Evolutionary conservation across 2,797 vertebrate species (phyloP).

Genomic region (Catamblyrhynchus diadema): DNA sequence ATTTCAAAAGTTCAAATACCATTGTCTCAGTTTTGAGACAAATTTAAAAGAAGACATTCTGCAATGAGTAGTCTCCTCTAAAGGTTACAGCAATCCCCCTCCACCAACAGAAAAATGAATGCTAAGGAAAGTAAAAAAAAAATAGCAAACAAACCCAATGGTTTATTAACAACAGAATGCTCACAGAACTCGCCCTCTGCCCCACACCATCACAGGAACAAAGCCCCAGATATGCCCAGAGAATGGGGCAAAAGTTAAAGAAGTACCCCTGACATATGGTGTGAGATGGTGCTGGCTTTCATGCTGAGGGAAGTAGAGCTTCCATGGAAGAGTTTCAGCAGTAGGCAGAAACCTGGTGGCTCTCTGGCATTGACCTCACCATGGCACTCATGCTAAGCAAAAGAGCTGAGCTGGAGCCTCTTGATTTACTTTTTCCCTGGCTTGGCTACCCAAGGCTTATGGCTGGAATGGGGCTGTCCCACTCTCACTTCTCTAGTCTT

Average conservation of each 20-base stretch:
- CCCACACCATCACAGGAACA: background rate
- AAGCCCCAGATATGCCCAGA: background rate
- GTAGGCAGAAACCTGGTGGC: background rate
- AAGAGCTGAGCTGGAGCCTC: background rate
- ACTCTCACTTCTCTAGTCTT: rapidly evolving
- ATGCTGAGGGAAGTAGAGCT: background rate
- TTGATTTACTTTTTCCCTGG: background rate
- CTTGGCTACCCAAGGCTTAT: rapidly evolving
- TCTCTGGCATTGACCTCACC: background rate
- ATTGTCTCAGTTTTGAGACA: background rate
- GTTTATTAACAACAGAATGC: background rate
- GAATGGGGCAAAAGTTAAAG: background rate
- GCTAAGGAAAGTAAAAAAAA: background rate
- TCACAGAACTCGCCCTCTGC: background rate
- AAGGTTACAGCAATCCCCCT: background rate
- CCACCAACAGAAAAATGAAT: background rate
- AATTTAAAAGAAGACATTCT: background rate
- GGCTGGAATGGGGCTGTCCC: rapidly evolving
- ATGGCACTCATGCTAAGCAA: rapidly evolving
- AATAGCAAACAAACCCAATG: no score
- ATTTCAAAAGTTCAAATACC: background rate
- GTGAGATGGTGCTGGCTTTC: background rate
- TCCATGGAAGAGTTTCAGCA: background rate
- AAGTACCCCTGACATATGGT: background rate
- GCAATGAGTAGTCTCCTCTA: background rate